Base-by-base conservation (phyloP, 2,113 vertebrate species). In the Oncorhynchus gorbuscha region DNA sequence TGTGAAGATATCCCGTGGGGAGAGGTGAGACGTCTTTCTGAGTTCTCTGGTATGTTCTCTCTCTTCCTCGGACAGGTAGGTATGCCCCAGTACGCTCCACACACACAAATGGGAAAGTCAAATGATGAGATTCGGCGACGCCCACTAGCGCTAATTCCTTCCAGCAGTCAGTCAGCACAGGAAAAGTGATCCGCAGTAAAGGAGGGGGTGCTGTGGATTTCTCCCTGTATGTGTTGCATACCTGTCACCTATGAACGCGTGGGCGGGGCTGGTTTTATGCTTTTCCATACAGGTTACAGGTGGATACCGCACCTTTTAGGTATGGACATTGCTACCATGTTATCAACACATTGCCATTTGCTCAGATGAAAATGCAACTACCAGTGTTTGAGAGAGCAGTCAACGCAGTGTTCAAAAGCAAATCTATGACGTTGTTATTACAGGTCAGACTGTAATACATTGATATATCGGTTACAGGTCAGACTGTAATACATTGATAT, bases 141-240 rank as follows among this genome's bases (percentile, higher is more conserved):
- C 59, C 59, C 59, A 58, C 55, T 20, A 6, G 55, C 16, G 5
- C 18, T 58, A 58, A 39, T 45, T 55, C 1, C 12, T n/a, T 24
- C 9, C 59, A 62, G 59, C n/a, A 62, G 59, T 62, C n/a, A 62
- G 59, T 62, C 18, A 22, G 1, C n/a, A 8, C 18, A 45, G n/a
- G 59, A 8, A 3, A 16, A 62, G 0, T 8, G 59, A 8, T 0
- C n/a, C 24, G 7, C 5, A 24, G 59, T 22, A 62, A 13, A 55
- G 14, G 65, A 24, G 5, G 67, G 22, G 65, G n/a, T 32, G 30
- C 65, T 67, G 26, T 59, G 39, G 72, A 70, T 48, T 69, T 28
- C 85, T 72, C 79, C 80, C 76, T 45, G 66, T 30, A 78, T 75
- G 74, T 48, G 64, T 55, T 35, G 68, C 76, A 20, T 71, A 75